A percentile compares a stretch with the other conserved stretches of the same genome.
These are phyloP conservation scores for Phaenicophaeus curvirostris DNA, from an alignment of 2,797 vertebrate species.

Conservation along the genomic window DNA sequence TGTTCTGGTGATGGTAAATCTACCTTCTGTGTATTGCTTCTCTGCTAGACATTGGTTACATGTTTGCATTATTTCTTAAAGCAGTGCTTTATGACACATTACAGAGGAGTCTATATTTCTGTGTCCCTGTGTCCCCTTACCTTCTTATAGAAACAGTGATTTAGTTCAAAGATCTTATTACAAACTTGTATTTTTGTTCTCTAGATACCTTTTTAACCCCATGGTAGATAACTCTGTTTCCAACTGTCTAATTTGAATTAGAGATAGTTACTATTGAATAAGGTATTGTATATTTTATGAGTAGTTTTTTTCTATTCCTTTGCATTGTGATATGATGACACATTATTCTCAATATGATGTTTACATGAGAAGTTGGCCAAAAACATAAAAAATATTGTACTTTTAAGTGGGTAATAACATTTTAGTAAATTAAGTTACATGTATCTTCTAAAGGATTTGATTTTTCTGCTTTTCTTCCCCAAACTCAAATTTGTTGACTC, in stretches of 20 bases:
- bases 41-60: background rate
- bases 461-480: background rate
- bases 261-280: background rate
- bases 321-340: background rate
- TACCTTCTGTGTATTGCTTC: background rate
- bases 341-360: background rate
- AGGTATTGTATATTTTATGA: background rate
- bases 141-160: background rate
- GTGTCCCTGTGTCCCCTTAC: background rate
- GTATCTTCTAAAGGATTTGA: background rate
- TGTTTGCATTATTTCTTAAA: background rate
- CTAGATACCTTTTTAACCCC: background rate
- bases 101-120: background rate
- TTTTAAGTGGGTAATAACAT: background rate
- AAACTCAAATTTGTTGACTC: background rate
- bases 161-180: background rate
- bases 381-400: background rate
- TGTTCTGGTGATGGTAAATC: background rate
- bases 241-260: background rate
- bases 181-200: background rate
- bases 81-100: background rate
- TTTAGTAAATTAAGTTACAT: background rate
- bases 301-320: background rate
- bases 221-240: background rate
- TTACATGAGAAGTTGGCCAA: background rate